Conservation (phyloP, 2,113 vertebrate species). For the Gopherus flavomarginatus region DNA sequence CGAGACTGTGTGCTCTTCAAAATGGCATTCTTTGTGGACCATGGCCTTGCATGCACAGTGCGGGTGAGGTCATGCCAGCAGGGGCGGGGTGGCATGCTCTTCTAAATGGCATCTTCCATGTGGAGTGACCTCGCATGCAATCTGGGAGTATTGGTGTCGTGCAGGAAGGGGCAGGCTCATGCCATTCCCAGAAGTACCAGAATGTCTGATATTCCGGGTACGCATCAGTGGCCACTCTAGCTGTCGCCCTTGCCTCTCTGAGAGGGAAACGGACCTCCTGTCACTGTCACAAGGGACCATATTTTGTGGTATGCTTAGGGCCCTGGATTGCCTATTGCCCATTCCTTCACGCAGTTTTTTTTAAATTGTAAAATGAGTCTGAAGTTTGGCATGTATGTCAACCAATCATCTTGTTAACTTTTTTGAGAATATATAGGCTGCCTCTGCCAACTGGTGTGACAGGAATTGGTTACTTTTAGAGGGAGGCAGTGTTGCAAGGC, state of each 20-base stretch:
- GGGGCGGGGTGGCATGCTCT: not conserved
- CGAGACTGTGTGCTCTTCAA: not conserved
- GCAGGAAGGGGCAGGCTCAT: not conserved
- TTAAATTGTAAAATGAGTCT: not conserved
- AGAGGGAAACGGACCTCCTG: not conserved
- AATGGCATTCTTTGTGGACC: not conserved
- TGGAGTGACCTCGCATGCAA: not conserved
- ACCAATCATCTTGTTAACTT: not conserved
- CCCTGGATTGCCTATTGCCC: not conserved
- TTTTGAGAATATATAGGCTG: not conserved
- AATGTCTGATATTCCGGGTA: not conserved
- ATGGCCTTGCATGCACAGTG: not conserved
- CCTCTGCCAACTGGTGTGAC: not conserved
- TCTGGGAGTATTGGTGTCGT: not conserved
- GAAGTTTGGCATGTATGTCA: not conserved
- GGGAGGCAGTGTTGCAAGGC: not conserved
- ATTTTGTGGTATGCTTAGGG: not conserved
- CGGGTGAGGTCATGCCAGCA: not conserved
- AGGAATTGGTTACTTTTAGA: not conserved
- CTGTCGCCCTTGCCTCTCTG: not conserved
- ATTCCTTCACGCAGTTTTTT: not conserved
- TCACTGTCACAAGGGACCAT: not conserved
- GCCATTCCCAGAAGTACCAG: not conserved
- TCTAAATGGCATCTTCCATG: not conserved
- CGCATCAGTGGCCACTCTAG: not conserved